Conservation (phyloP, 2,888 invertebrate species). For the Stenotaenia linearis region DNA sequence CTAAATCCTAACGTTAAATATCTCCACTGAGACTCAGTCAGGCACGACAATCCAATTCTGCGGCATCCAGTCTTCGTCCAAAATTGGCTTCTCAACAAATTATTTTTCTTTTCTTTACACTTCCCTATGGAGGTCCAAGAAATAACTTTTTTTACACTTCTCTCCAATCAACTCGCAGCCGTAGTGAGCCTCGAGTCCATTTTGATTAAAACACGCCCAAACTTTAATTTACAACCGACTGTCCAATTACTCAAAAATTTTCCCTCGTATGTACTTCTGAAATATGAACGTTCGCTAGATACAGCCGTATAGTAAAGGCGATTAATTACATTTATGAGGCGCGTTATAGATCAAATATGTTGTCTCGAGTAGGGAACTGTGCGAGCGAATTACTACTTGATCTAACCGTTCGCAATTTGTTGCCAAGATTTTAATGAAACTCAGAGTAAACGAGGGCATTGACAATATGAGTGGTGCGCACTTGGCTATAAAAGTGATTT, state of each 20-base stretch:
- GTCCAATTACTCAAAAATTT: not conserved
- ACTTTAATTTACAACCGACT: not conserved
- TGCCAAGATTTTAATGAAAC: conserved; percentile 12
- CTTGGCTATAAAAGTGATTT: conserved; percentile 23
- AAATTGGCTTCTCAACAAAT: conserved; percentile 8
- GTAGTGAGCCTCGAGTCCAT: not conserved
- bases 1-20: conserved; percentile 21
- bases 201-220: not conserved
- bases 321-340: not conserved
- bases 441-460: not conserved
- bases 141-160: not conserved
- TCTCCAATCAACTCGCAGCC: not conserved
- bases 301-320: not conserved
- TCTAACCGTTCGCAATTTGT: conserved; percentile 1
- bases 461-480: not conserved
- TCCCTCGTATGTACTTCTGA: not conserved
- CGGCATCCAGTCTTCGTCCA: not conserved
- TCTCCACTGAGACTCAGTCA: conserved; percentile 1
- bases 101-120: conserved; percentile 8
- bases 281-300: not conserved
- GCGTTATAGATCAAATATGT: not conserved
- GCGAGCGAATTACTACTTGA: conserved; percentile 2
- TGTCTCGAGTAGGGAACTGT: not conserved
- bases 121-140: not conserved
- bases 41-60: conserved; percentile 20